Evolutionary conservation across 2,797 vertebrate genomes (phyloP).

Genomic region (Gallinago stenura): DNA sequence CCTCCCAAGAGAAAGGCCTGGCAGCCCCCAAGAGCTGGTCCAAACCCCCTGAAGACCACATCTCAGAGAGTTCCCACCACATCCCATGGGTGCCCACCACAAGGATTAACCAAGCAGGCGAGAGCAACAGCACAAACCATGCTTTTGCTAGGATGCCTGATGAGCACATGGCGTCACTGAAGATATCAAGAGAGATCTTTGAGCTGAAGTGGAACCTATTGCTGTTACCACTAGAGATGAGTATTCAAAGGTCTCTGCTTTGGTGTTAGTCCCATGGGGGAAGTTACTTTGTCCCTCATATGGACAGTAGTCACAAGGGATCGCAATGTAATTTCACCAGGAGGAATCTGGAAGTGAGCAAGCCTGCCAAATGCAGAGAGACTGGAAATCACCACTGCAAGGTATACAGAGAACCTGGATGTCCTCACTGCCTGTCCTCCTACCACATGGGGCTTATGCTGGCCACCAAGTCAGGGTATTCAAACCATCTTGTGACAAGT

Average conservation of each 20-base stretch:
- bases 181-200: not conserved
- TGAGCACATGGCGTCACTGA: not conserved
- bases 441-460: not conserved
- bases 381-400: not conserved
- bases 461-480: not conserved
- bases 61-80: not conserved
- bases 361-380: not conserved
- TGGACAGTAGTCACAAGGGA: not conserved
- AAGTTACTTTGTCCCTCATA: not conserved
- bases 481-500: not conserved
- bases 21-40: not conserved
- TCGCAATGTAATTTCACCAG: no score
- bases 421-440: not conserved
- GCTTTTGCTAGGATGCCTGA: not conserved
- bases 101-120: rapidly evolving
- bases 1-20: not conserved
- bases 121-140: rapidly evolving
- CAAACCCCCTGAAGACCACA: not conserved
- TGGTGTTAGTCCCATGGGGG: not conserved
- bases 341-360: not conserved
- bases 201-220: not conserved
- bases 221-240: not conserved
- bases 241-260: not conserved
- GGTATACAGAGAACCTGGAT: not conserved
- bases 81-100: rapidly evolving